A percentile compares a stretch with the other conserved stretches of the same genome.
Conservation (phyloP, 1,140 invertebrate genomes). For the Sycophila sp. region DNA sequence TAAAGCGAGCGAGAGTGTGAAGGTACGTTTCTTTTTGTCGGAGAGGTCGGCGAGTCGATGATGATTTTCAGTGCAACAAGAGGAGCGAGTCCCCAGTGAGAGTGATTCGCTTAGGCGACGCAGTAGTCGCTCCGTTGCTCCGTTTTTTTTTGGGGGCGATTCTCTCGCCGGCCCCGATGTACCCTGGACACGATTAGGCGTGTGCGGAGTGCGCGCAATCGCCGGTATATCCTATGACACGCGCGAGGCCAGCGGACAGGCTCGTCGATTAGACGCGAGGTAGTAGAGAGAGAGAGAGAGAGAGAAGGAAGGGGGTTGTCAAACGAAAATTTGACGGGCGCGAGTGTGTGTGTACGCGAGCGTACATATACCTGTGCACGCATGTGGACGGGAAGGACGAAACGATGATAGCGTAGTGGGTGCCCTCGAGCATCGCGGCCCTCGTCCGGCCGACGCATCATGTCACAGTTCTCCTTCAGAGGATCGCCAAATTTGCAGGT, state of each 20-base stretch:
- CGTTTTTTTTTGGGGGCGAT: no score
- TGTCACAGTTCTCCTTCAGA: conserved; percentile 76
- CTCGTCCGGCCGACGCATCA: conserved; percentile 70
- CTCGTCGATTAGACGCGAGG: not conserved
- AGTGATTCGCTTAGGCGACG: no score
- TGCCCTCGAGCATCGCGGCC: conserved; percentile 60
- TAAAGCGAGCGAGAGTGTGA: not conserved
- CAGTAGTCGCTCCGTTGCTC: no score
- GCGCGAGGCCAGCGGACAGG: not conserved
- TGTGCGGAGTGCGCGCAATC: no score
- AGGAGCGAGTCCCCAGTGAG: no score
- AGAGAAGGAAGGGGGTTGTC: conserved; percentile 40
- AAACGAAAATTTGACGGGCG: no score
- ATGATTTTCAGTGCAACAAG: no score
- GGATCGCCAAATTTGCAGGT: conserved; percentile 75
- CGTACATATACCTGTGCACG: not conserved
- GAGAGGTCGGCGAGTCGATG: no score
- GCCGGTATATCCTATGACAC: no score
- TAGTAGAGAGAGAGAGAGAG: conserved; percentile 10
- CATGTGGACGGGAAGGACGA: conserved; percentile 27
- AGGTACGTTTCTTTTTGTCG: not conserved
- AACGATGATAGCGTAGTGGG: conserved; percentile 65
- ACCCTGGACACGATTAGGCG: not conserved
- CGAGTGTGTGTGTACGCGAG: conserved; percentile 6
- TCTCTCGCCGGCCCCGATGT: not conserved